Conservation (phyloP, 2,797 vertebrate genomes). For the Tapirus indicus region DNA sequence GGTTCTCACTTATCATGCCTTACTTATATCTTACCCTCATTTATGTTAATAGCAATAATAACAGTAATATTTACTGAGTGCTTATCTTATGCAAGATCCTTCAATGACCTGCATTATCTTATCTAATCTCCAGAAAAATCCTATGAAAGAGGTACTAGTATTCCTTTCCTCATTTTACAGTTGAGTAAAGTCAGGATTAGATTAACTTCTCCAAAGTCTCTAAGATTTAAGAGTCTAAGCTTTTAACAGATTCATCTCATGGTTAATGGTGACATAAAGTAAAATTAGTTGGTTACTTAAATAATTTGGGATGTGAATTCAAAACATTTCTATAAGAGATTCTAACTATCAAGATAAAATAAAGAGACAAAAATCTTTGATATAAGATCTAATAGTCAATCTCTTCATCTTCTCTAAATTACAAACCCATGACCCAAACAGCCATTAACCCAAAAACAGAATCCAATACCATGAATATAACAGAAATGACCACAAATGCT, state of each 20-base stretch:
- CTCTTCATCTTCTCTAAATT: not conserved
- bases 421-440: not conserved
- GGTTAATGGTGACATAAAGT: not conserved
- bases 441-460: not conserved
- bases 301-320: not conserved
- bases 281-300: not conserved
- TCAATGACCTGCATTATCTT: not conserved
- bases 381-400: not conserved
- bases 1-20: not conserved
- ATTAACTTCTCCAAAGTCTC: not conserved
- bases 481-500: not conserved
- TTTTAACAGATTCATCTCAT: not conserved
- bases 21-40: not conserved
- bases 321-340: not conserved
- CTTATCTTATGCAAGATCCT: not conserved
- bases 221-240: not conserved
- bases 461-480: not conserved
- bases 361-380: not conserved
- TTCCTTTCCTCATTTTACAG: not conserved
- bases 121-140: not conserved
- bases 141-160: not conserved
- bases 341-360: constrained; percentile 31
- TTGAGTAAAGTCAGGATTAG: not conserved
- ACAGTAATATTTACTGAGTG: not conserved
- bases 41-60: not conserved